Conservation (phyloP, 2,113 vertebrate genomes). For the Leucoraja erinaceus region DNA sequence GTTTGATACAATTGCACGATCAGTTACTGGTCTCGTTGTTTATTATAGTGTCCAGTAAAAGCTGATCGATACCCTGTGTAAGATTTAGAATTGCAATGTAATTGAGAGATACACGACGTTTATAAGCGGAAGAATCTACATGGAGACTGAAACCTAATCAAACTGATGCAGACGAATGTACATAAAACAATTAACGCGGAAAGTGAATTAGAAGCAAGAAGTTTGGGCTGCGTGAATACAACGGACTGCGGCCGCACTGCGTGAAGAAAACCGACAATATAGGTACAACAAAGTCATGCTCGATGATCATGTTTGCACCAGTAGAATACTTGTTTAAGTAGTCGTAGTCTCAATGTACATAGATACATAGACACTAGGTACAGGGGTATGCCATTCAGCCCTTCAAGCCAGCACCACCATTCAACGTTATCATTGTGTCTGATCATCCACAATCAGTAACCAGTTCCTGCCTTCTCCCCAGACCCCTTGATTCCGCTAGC, state of each 20-base stretch:
- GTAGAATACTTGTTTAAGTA: not conserved
- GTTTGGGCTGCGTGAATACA: not conserved
- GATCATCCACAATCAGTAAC: too few species aligned
- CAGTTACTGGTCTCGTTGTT: not conserved
- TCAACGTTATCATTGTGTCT: too few species aligned
- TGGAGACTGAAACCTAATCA: not conserved
- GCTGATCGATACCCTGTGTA: not conserved
- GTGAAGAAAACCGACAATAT: not conserved
- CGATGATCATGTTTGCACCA: not conserved
- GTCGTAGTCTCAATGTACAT: not conserved
- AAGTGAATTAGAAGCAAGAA: not conserved
- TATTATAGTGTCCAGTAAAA: not conserved
- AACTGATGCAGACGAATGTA: not conserved
- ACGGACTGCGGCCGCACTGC: not conserved
- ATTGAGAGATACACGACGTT: not conserved
- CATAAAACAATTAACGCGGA: not conserved
- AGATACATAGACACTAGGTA: too few species aligned
- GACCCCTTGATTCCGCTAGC: too few species aligned
- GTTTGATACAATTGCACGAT: not conserved
- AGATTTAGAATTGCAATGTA: not conserved
- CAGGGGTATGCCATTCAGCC: too few species aligned
- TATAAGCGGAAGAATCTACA: not conserved
- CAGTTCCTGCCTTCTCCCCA: too few species aligned
- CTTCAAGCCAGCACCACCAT: too few species aligned
- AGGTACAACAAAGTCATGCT: too few species aligned